phyloP scores from a whole-genome alignment of 2,797 vertebrate genomes.

The Iguana delicatissima region DNA sequence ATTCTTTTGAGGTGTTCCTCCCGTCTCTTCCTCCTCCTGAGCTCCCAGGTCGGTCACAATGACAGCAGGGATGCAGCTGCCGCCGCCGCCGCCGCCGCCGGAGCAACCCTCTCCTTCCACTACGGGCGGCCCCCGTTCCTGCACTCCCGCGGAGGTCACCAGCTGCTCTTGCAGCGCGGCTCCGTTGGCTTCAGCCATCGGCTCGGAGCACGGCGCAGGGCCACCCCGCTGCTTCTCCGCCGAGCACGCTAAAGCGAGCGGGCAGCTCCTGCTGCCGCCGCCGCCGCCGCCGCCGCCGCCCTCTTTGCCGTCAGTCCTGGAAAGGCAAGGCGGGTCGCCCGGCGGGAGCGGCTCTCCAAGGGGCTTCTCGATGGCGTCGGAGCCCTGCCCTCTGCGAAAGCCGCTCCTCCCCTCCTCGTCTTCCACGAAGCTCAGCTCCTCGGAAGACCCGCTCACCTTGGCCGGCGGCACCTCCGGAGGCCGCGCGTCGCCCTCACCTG shows the following conservation, averaged over 20 bases:
- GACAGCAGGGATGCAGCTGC: conserved; percentile 87
- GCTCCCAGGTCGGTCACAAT: conserved; percentile 93
- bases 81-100: not conserved
- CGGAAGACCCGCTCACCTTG: not conserved
- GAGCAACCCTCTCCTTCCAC: conserved; percentile 13
- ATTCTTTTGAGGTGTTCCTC: conserved; percentile 75
- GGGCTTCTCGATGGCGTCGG: not conserved
- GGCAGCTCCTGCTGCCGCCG: not conserved
- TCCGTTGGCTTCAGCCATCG: conserved; percentile 23
- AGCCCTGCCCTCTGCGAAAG: conserved; percentile 36
- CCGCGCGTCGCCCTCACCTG: not conserved
- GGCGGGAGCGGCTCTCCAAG: not conserved
- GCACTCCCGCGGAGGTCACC: conserved; percentile 37
- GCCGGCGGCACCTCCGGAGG: not conserved
- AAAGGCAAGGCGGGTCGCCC: conserved; percentile 11
- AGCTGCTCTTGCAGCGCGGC: conserved; percentile 7
- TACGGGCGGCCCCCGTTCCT: not conserved
- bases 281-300: not conserved
- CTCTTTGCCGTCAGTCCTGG: conserved; percentile 1
- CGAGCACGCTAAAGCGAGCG: conserved; percentile 28
- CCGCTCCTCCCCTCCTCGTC: conserved; percentile 12
- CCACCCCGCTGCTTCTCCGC: not conserved
- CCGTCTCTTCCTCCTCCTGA: conserved; percentile 75
- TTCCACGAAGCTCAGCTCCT: not conserved
- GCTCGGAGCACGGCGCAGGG: conserved; percentile 20